Evolutionary conservation across 1,140 invertebrate genomes (phyloP).

Genomic region (Mylabris phalerata): DNA sequence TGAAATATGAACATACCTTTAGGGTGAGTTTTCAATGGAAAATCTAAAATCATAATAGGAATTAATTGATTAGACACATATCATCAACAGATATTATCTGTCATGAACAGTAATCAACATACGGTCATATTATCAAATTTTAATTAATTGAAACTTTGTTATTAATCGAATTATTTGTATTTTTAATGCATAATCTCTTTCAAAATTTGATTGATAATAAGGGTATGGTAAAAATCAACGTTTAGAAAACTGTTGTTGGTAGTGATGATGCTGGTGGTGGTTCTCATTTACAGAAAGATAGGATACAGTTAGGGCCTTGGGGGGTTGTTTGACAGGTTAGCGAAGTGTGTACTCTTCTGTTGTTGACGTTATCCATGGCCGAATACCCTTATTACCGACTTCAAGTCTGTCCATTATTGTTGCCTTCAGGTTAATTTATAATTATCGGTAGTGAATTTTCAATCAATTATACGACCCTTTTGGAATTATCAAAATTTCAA

Average conservation of each 20-base stretch:
- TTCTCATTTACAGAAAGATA: conserved; percentile 3
- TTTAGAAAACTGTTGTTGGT: no score
- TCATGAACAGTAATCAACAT: conserved; percentile 1
- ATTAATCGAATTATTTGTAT: neutral
- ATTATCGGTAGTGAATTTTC: no score
- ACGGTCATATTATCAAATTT: conserved; percentile 12
- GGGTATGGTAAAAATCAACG: no score
- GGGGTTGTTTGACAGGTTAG: conserved; percentile 19
- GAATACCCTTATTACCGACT: conserved; percentile 20
- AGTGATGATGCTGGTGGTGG: neutral
- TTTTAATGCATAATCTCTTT: no score
- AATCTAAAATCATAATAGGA: neutral
- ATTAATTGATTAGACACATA: conserved; percentile 5
- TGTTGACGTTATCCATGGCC: conserved; percentile 19
- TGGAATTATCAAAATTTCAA: no score
- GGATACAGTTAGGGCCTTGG: conserved; percentile 8
- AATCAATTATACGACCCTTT: no score
- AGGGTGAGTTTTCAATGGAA: no score
- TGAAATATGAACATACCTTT: no score
- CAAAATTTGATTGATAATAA: no score
- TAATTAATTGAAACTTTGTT: neutral
- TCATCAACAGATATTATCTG: conserved; percentile 16
- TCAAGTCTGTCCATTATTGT: conserved; percentile 7
- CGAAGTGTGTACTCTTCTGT: conserved; percentile 9
- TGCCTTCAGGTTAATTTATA: conserved; percentile 10